Evolutionary conservation across 1,140 invertebrate species (phyloP), one percentile per base, ranked within the genome.

Genomic region (Aleiodes sp.): DNA sequence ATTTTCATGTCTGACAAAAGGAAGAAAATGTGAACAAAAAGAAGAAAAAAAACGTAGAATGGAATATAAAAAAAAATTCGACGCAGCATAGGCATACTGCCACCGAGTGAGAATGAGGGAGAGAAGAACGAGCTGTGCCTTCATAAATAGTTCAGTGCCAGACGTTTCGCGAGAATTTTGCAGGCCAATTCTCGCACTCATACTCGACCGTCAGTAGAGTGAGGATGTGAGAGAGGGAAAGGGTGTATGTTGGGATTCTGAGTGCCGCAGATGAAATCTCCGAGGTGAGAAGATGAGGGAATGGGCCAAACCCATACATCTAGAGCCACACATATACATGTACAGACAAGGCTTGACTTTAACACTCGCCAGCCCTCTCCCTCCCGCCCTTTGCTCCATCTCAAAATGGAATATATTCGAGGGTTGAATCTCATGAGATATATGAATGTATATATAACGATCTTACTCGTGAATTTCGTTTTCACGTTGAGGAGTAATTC

Each of bases 81-180:
- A 60, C 29, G 39, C 33, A 67, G 52, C 56, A 31, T 59, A 29
- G 56, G 46, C 46, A 28, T 14, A 29, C 43, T 56, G 26, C 60
- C 21, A 31, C 41, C 29, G n/a, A n/a, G 64, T 26, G 57, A 31
- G 56, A 66, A 74, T 65, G 67, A 68, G 33, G 76, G 61, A 65
- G 56, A 31, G 29, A 29, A 59, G 67, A 52, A 60, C 52, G 64
- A 41, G 29, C 46, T 62, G 71, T 70, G 72, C 75, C 73, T 76
- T 76, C 78, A 80, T 80, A 80, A 80, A 80, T 80, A 79, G 77
- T 80, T 80, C 78, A 80, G 65, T 61, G 59, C 60, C 78, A 80
- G 78, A 72, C 73, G 74, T 76, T 67, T 59, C 56, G 56, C 56
- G 73, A 66, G 71, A 79, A 80, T 80, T 80, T 80, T 68, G 70